phyloP scores from a whole-genome alignment of 2,888 invertebrate genomes.

The Chymomyza amoena region DNA sequence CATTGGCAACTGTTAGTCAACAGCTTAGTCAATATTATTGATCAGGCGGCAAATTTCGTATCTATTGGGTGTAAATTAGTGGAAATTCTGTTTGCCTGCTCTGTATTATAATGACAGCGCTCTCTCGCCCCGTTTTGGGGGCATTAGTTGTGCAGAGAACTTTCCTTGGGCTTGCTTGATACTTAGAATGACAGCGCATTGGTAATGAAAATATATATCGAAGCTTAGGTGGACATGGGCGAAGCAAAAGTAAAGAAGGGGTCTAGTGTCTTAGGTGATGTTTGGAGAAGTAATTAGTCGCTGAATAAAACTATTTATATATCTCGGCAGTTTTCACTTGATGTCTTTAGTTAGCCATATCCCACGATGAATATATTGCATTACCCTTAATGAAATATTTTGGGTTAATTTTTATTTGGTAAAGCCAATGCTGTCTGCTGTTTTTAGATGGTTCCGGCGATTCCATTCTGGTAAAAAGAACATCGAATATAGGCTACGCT shows the following conservation, averaged over 20 bases:
- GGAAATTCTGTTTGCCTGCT: not conserved
- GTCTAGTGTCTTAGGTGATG: no score
- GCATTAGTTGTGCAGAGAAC: not conserved
- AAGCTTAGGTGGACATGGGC: not conserved
- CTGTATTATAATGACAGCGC: not conserved
- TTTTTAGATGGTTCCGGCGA: no score
- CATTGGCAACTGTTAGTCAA: constrained; percentile 17
- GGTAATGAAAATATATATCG: not conserved
- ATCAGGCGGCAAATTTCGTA: constrained; percentile 63
- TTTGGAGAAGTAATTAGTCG: no score
- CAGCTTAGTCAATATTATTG: constrained; percentile 65
- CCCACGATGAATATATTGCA: no score
- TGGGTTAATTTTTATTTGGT: no score
- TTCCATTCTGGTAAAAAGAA: no score
- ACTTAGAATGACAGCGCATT: not conserved
- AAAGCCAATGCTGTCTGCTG: no score
- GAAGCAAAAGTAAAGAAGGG: not conserved
- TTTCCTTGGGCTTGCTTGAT: not conserved
- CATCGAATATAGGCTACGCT: no score
- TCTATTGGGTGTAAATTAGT: constrained; percentile 1
- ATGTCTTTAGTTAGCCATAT: no score
- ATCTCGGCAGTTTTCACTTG: no score
- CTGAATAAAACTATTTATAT: no score
- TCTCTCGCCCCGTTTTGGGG: not conserved
- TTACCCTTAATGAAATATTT: no score